These are phyloP conservation scores for Equus quagga DNA, from an alignment of 2,113 vertebrate genomes.

Conservation along the genomic window DNA sequence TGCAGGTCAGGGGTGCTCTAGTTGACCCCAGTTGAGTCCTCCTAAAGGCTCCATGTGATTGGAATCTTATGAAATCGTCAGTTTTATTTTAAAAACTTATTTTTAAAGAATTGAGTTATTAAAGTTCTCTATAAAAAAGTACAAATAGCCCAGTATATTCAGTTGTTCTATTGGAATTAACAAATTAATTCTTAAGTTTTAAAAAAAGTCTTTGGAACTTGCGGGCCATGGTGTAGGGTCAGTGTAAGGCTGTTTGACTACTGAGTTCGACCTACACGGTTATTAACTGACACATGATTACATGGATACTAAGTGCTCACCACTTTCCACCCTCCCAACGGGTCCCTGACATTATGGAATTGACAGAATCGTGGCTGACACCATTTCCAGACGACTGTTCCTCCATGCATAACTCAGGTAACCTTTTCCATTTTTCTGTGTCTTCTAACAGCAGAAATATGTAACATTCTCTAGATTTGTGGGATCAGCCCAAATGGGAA, in stretches of 20 bases:
- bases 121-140: constrained; percentile 87
- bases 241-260: constrained; percentile 75
- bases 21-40: constrained; percentile 23
- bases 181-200: constrained; percentile 73
- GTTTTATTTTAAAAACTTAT: constrained; percentile 57
- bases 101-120: constrained; percentile 81
- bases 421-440: not conserved
- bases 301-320: not conserved
- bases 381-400: not conserved
- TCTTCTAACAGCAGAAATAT: not conserved
- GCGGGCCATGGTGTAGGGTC: constrained; percentile 64
- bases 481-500: fast-evolving
- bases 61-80: constrained; percentile 75
- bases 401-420: not conserved
- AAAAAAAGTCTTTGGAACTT: constrained; percentile 80
- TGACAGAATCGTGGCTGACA: not conserved
- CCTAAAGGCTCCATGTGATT: not conserved
- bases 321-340: not conserved
- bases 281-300: constrained; percentile 3
- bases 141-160: constrained; percentile 82
- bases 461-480: not conserved
- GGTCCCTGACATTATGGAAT: fast-evolving
- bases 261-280: not conserved
- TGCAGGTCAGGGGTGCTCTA: not conserved
- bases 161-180: constrained; percentile 68